Base-by-base conservation (phyloP, 2,113 vertebrate genomes). In the Canis aureus region DNA sequence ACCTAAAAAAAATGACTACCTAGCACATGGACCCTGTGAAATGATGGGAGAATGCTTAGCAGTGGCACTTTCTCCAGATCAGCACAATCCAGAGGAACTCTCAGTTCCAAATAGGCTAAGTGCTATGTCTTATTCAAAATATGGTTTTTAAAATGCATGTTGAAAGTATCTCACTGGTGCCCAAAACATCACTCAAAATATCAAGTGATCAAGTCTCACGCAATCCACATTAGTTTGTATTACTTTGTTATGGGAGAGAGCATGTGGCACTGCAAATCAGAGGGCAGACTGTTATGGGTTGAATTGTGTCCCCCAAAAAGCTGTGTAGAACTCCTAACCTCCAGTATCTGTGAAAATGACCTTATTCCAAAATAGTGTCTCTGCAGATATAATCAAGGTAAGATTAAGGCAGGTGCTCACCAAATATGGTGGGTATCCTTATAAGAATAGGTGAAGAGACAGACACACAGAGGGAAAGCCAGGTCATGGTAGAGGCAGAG, bases 251-350 rank as follows among this genome's bases (percentile, higher is more conserved):
- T 59, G 71, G 5, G 2, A 3, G 13, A 22, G 8, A 78, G 11
- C 11, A 17, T 10, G 5, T 29, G 0, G 8, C 29, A 83, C 15
- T 38, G 2, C 6, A n/a, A n/a, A 9, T 13, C 27, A 38, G 11
- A 27, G 17, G 3, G 11, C 1, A 87, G 49, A 11, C 11, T 57
- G 8, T 60, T 6, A 2, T 25, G 3, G 89, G n/a, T 59, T 16
- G 38, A 51, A 69, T 4, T 25, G 29, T 64, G 35, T 57, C 35
- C 27, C 32, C 25, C 43, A 38, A 62, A 23, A 49, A 23, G 5
- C 32, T 76, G 8, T 11, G 22, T 12, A 62, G 9, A 55, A 23
- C 27, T 62, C 15, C 29, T 84, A 22, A 20, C 0, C 3, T 25
- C 17, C 1, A 43, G 53, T 35, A 9, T 2, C 27, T 23, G 2